A percentile compares a stretch with the other conserved stretches of the same genome.
These are phyloP conservation scores for Epinephelus coioides DNA, from an alignment of 2,797 vertebrate species.

Conservation along the genomic window DNA sequence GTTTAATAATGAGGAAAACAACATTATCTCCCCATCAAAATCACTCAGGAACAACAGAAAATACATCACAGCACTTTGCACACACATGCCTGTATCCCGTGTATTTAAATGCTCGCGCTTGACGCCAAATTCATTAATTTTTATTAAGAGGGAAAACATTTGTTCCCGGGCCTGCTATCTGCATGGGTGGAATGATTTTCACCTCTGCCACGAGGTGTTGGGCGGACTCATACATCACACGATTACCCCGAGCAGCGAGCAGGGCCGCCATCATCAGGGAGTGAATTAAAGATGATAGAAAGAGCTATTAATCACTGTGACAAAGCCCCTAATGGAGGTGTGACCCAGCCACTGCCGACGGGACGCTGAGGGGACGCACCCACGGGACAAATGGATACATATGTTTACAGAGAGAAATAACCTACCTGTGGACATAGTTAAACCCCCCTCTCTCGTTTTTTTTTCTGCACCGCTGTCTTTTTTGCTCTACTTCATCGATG, in stretches of 20 bases:
- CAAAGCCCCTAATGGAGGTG: slow-evolving; percentile 99
- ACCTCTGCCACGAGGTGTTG: slow-evolving; percentile 99
- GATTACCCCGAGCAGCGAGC: slow-evolving; percentile 98
- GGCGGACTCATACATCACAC: slow-evolving; percentile 98
- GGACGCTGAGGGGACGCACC: slow-evolving; percentile 91
- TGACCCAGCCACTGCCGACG: slow-evolving; percentile 94
- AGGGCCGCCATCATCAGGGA: slow-evolving; percentile 99
- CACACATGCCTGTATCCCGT: slow-evolving; percentile 23
- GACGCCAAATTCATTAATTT: slow-evolving; percentile 95
- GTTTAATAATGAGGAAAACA: slow-evolving; percentile 52
- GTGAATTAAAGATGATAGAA: slow-evolving; percentile 99
- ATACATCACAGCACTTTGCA: slow-evolving; percentile 33
- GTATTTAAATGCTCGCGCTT: slow-evolving; percentile 83
- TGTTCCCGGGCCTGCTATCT: slow-evolving; percentile 95
- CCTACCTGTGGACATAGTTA: slow-evolving; percentile 93
- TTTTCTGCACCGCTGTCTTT: slow-evolving; percentile 26
- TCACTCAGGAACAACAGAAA: slow-evolving; percentile 33
- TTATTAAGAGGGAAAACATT: slow-evolving; percentile 97
- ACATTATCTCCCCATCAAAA: slow-evolving; percentile 54
- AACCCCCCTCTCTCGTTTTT: slow-evolving; percentile 56
- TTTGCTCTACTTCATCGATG: background rate
- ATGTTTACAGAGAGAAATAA: slow-evolving; percentile 98
- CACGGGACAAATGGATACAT: slow-evolving; percentile 98
- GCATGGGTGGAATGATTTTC: slow-evolving; percentile 98
- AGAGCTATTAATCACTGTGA: slow-evolving; percentile 99